phyloP scores from a whole-genome alignment of 2,888 invertebrate genomes.

The Sesia apiformis region DNA sequence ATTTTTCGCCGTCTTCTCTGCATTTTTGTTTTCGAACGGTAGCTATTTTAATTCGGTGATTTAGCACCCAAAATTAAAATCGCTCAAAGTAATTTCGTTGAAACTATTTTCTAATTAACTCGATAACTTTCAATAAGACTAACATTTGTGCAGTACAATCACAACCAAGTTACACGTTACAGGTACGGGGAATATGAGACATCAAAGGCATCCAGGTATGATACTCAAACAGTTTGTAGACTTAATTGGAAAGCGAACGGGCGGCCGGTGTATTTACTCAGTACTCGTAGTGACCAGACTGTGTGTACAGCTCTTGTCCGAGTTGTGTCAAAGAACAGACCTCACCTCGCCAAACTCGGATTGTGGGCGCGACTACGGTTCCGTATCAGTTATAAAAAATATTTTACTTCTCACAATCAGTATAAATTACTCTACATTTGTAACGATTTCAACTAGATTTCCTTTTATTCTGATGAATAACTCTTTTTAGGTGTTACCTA shows the following conservation, averaged over 20 bases:
- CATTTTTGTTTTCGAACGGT: no score
- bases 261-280: conserved; percentile 49
- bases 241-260: conserved; percentile 63
- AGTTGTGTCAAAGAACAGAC: conserved; percentile 48
- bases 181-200: conserved; percentile 35
- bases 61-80: no score
- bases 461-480: no score
- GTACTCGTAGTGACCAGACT: conserved; percentile 45
- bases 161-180: conserved; percentile 35
- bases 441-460: no score
- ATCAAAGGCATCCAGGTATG: conserved; percentile 53
- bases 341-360: background rate
- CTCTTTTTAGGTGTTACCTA: no score
- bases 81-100: no score
- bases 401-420: no score
- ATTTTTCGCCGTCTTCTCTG: no score
- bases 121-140: background rate
- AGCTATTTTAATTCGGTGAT: no score
- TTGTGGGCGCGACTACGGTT: background rate
- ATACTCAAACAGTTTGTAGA: conserved; percentile 49
- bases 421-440: no score
- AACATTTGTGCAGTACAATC: conserved; percentile 2
- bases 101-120: background rate
- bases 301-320: conserved; percentile 49
- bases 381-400: no score